Conservation (phyloP, 2,888 invertebrate species). For the Temnothorax unifasciatus region DNA sequence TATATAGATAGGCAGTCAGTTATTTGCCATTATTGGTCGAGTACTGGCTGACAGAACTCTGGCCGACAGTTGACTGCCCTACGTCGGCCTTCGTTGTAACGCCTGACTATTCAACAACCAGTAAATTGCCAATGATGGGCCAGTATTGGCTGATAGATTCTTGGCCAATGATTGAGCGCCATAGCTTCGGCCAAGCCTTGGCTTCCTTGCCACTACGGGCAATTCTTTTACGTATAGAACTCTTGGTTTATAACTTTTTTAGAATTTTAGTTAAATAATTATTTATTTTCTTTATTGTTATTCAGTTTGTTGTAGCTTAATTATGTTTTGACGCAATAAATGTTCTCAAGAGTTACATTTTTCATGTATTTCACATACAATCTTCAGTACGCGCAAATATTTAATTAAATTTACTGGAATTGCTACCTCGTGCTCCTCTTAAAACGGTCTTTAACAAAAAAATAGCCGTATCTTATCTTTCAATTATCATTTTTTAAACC, state of each 20-base stretch:
- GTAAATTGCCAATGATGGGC: too few relatives aligned
- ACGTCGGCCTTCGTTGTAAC: too few relatives aligned
- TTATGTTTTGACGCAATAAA: neutral
- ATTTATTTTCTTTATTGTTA: neutral
- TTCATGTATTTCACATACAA: neutral
- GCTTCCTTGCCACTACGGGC: too few relatives aligned
- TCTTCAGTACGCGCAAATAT: neutral
- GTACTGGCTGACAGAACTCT: too few relatives aligned
- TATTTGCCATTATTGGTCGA: too few relatives aligned
- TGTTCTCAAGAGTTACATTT: neutral
- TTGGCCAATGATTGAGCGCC: too few relatives aligned
- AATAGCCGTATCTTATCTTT: neutral
- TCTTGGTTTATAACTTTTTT: neutral
- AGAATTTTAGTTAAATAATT: neutral
- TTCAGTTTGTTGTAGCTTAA: neutral
- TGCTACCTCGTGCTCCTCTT: neutral
- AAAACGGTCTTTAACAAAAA: neutral
- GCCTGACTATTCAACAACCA: too few relatives aligned
- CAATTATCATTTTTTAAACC: conserved; percentile 15
- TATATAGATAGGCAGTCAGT: too few relatives aligned
- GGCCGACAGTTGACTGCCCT: too few relatives aligned
- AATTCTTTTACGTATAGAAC: neutral
- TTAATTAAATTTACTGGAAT: neutral
- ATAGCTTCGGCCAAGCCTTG: too few relatives aligned
- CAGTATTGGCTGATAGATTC: too few relatives aligned